These are phyloP conservation scores for Paramormyrops hopkinsi DNA, from an alignment of 2,797 vertebrate genomes.

Conservation along the genomic window DNA sequence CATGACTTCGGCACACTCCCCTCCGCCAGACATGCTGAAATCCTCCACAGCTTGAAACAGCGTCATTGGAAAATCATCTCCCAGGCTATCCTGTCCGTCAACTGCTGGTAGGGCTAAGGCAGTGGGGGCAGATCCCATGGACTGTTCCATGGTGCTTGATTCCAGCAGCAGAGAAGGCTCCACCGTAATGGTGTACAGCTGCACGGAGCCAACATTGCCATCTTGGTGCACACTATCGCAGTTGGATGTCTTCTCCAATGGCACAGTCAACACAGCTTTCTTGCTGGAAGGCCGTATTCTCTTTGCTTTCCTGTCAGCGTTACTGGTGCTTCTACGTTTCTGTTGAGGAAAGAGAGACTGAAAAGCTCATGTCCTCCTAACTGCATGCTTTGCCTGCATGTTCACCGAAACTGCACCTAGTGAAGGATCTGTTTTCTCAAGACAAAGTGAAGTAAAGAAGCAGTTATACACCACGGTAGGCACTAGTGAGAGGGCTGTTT, in stretches of 20 bases:
- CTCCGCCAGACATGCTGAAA: background rate
- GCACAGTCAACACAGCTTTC: background rate
- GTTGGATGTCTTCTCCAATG: background rate
- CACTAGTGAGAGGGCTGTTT: background rate
- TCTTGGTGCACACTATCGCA: slow-evolving; percentile 19
- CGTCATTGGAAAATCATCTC: slow-evolving; percentile 37
- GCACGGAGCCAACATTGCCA: slow-evolving; percentile 8
- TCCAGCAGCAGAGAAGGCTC: slow-evolving; percentile 31
- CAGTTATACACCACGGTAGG: background rate
- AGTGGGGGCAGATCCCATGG: slow-evolving; percentile 17
- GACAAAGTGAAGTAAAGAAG: background rate
- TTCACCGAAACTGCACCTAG: background rate
- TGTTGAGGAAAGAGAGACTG: slow-evolving; percentile 26
- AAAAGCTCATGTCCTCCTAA: background rate
- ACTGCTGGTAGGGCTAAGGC: slow-evolving; percentile 19
- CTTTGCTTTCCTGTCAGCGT: slow-evolving; percentile 41
- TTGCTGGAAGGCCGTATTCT: slow-evolving; percentile 22
- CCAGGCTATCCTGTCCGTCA: background rate
- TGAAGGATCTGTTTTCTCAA: background rate
- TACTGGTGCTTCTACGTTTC: slow-evolving; percentile 52
- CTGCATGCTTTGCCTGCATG: background rate
- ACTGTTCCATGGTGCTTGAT: background rate
- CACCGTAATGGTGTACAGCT: slow-evolving; percentile 42
- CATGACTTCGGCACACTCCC: slow-evolving; percentile 40
- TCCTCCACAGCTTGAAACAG: slow-evolving; percentile 40